phyloP scores from a whole-genome alignment of 2,888 invertebrate species.

The Perithous albicinctus region DNA sequence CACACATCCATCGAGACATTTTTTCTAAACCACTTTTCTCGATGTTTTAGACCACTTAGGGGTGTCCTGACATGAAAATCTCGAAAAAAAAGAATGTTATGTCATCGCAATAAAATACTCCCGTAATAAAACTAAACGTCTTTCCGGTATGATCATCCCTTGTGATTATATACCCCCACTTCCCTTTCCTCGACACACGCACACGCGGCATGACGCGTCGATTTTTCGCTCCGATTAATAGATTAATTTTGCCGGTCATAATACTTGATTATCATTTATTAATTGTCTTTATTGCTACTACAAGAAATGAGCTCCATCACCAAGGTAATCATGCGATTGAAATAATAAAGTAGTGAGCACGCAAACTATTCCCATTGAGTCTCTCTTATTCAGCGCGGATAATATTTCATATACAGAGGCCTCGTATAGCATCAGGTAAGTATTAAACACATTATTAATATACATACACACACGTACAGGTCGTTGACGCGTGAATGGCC shows the following conservation, averaged over 20 bases:
- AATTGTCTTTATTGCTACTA: neutral
- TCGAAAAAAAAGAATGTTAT: neutral
- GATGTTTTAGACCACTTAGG: too few species aligned
- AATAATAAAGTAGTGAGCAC: constrained; percentile 18
- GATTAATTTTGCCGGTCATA: neutral
- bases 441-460: constrained; percentile 63
- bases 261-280: constrained; percentile 8
- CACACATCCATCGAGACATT: too few species aligned
- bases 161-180: neutral
- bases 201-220: constrained; percentile 20
- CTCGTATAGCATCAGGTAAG: constrained; percentile 37
- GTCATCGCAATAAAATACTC: neutral
- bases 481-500: constrained; percentile 52
- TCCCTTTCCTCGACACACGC: neutral
- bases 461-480: constrained; percentile 58
- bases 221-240: neutral
- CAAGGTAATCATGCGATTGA: constrained; percentile 3
- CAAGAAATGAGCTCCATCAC: neutral
- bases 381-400: neutral
- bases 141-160: neutral
- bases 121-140: neutral
- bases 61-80: too few species aligned
- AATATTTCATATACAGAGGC: neutral
- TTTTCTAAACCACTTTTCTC: too few species aligned
- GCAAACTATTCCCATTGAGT: constrained; percentile 9